Evolutionary conservation across 2,113 vertebrate species (phyloP), one percentile per base, ranked within the genome.

Genomic region (Aegotheles bennettii): DNA sequence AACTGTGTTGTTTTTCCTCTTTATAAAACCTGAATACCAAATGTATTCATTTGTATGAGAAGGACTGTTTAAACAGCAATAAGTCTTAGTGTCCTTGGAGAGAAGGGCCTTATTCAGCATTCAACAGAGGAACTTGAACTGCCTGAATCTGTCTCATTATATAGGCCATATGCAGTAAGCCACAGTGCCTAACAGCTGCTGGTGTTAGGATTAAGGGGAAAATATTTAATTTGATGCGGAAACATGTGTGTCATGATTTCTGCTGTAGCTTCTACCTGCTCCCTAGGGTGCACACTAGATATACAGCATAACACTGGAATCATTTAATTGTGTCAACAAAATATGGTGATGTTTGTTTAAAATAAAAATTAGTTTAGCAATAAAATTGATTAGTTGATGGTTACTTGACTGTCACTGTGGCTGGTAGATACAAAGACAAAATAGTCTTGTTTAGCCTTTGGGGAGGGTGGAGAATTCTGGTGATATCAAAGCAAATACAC

Each of bases 221-320:
- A 98, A 98, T 96, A 97, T 96, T 98, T 97, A 98, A 98, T 98
- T 97, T 97, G 88, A 98, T 98, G 97, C 97, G 71, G 71, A 90
- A 90, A 75, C 97, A 97, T 50, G 82, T 97, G 90, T 75, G 73
- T 35, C 50, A 86, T 95, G 96, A 95, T 97, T 97, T 94, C 95
- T 91, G 90, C 84, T 8, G 89, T 87, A 96, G 89, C 87, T 97
- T 97, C 93, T 96, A 97, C 95, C 94, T 97, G 87, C 82, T 98
- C 97, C 96, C 97, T 69, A 86, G 96, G 88, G 97, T 96, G 65
- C 54, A 67, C 57, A 68, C 69, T 96, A 97, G 96, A 95, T 97
- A 96, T 88, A 96, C 80, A 71, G 84, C 82, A 81, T 70, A 96
- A 93, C 25, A 50, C 91, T 97, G 94, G 98, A 97, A 97, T 97